Base-by-base conservation (phyloP, 2,888 invertebrate species). In the Mylabris sibirica region DNA sequence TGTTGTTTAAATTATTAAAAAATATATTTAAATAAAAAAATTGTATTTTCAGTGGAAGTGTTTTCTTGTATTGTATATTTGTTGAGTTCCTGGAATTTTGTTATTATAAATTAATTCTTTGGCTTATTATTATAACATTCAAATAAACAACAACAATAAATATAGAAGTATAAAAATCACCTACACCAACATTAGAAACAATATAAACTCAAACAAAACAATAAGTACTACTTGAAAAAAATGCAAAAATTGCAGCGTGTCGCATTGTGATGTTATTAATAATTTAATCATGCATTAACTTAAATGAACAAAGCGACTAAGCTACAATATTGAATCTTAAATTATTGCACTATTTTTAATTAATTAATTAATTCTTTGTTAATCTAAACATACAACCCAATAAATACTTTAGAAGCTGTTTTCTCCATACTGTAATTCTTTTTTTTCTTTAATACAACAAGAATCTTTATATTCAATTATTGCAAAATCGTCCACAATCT, bases 71-170 rank as follows among this genome's bases (percentile, higher is more conserved):
- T 53, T 66, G 63, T 67, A 41, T 67, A 63, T 38, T 68, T 68
- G n/a, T 60, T 12, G 49, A 65, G 63, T 34, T 69, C 20, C 8
- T 49, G 49, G 49, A 49, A 6, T 49, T 44, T 49, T 49, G 49
- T 49, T 49, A 49, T 66, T 67, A 67, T 65, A 65, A 60, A 66
- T 67, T 70, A 70, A 49, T 60, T 70, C 70, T 70, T 70, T 68
- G 70, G 67, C 63, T 70, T 70, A 67, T 65, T 59, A 57, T 61
- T 61, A 66, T 44, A 70, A 67, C 65, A 69, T 69, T 61, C 63
- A 69, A 69, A 69, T 69, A 69, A 69, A 66, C 63, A 68, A 41
- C 65, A 67, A 67, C 35, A 41, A 60, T 60, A 60, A 60, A 60
- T 34, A 60, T 35, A 17, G 12, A 30, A 30, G 30, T 30, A 59